Conservation (phyloP, 1,140 invertebrate species). For the Steinernema feltiae region DNA sequence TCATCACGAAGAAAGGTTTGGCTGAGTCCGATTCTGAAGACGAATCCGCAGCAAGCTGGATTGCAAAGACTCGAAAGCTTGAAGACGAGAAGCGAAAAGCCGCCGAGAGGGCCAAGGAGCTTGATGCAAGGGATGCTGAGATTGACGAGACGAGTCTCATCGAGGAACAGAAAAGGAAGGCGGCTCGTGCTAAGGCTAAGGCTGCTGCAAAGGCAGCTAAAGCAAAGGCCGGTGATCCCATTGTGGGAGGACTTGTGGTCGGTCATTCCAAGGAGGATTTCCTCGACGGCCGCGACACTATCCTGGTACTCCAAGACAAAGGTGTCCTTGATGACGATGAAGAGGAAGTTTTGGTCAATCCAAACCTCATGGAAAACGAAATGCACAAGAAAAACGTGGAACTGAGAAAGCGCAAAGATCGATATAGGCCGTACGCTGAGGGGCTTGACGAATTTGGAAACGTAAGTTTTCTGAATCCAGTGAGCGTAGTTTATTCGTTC, state of each 20-base stretch:
- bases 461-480: conserved; percentile 59
- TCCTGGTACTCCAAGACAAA: conserved; percentile 89
- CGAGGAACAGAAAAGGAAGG: conserved; percentile 68
- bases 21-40: conserved; percentile 67
- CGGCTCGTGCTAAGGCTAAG: conserved; percentile 21
- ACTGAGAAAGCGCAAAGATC: conserved; percentile 74
- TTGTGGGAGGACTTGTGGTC: conserved; percentile 78
- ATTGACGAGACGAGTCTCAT: conserved; percentile 81
- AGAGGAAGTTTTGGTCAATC: conserved; percentile 84
- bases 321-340: conserved; percentile 74
- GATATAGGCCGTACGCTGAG: conserved; percentile 79
- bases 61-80: conserved; percentile 71
- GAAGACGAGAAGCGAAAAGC: conserved; percentile 78
- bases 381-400: conserved; percentile 79
- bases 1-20: conserved; percentile 65
- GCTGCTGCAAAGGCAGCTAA: conserved; percentile 23
- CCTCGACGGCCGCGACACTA: conserved; percentile 74
- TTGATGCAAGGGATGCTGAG: conserved; percentile 88
- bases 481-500: not conserved
- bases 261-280: conserved; percentile 76
- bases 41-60: conserved; percentile 72
- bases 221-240: not conserved
- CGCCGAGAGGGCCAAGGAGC: conserved; percentile 76
- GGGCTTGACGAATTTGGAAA: conserved; percentile 77
- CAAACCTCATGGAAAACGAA: conserved; percentile 90